These are phyloP conservation scores for Martes martes DNA, from an alignment of 2,113 vertebrate species.

Conservation along the genomic window DNA sequence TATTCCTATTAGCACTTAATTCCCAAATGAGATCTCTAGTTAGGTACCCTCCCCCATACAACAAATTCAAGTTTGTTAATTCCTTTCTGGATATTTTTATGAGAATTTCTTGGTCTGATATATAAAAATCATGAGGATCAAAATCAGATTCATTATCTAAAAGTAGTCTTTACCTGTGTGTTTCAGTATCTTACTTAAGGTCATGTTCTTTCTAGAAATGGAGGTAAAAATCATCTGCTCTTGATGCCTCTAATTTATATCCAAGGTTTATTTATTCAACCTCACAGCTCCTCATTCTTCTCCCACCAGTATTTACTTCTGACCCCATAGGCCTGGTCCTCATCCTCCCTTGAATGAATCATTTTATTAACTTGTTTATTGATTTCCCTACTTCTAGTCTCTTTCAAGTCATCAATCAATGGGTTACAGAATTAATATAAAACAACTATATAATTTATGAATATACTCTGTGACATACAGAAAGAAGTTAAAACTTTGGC, in stretches of 20 bases:
- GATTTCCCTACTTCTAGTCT: constrained; percentile 17
- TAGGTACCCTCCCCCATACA: neutral
- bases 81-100: neutral
- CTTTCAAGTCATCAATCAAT: neutral
- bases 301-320: neutral
- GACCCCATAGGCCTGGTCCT: neutral
- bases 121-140: neutral
- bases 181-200: neutral
- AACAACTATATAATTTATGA: constrained; percentile 35
- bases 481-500: neutral
- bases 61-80: neutral
- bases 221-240: neutral
- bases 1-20: neutral
- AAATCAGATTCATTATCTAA: neutral
- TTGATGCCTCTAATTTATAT: neutral
- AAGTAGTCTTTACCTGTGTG: neutral
- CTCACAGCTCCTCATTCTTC: neutral
- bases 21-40: neutral
- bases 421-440: neutral
- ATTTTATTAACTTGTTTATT: constrained; percentile 35
- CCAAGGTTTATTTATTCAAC: neutral
- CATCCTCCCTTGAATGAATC: neutral
- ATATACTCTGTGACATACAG: neutral
- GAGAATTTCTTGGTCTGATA: neutral
- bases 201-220: neutral